Conservation (phyloP, 2,113 vertebrate genomes). For the Perognathus longimembris region DNA sequence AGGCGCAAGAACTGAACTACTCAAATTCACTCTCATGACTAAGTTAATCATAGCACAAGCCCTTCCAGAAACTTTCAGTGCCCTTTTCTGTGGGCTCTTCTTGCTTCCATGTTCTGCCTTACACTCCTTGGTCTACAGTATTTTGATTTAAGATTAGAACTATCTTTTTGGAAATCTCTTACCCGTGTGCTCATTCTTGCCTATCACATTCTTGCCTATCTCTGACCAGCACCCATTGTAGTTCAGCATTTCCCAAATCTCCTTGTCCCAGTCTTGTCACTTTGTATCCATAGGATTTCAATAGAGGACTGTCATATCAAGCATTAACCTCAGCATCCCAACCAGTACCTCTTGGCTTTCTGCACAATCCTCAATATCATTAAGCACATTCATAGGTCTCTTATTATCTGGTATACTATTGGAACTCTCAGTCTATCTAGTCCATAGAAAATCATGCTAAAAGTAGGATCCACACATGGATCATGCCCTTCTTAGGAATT, state of each 20-base stretch:
- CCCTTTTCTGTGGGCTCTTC: neutral
- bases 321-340: neutral
- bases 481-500: neutral
- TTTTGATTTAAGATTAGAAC: slow-evolving; percentile 24
- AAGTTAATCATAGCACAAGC: neutral
- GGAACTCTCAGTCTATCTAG: neutral
- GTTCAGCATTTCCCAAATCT: neutral
- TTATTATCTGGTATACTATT: neutral
- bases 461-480: neutral
- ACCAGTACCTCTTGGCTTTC: slow-evolving; percentile 1
- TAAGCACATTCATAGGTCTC: neutral
- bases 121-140: neutral
- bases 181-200: neutral
- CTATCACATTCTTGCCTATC: too few relatives aligned
- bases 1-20: slow-evolving; percentile 36
- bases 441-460: neutral
- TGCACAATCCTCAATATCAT: neutral
- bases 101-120: neutral
- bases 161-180: slow-evolving; percentile 45
- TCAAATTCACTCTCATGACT: neutral
- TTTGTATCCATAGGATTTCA: neutral
- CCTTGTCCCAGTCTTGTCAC: neutral
- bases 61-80: neutral
- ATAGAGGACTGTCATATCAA: neutral
- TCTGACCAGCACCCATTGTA: neutral